These are phyloP conservation scores for Nomada lathburiana DNA, from an alignment of 2,888 invertebrate genomes.

Conservation along the genomic window DNA sequence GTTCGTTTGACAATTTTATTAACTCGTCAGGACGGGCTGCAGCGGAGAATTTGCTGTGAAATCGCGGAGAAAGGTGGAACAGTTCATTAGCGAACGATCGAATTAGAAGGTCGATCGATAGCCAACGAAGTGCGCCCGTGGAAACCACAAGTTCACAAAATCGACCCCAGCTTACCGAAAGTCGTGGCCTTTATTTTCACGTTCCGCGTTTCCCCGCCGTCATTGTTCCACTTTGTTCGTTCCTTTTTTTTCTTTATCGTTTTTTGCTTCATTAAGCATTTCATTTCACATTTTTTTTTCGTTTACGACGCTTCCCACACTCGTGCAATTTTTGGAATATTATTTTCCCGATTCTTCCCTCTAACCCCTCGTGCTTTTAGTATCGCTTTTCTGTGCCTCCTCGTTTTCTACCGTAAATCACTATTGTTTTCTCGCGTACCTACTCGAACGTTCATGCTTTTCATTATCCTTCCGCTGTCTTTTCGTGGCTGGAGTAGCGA, in stretches of 20 bases:
- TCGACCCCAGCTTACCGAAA: conserved; percentile 47
- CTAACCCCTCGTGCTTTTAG: background rate
- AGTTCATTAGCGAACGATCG: conserved; percentile 67
- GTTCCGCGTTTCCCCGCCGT: conserved; percentile 29
- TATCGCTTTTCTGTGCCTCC: too few relatives aligned
- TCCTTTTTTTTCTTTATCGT: conserved; percentile 24
- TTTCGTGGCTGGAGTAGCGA: too few relatives aligned
- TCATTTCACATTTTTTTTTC: background rate
- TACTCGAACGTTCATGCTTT: too few relatives aligned
- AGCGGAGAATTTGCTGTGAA: conserved; percentile 51
- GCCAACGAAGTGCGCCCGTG: conserved; percentile 47
- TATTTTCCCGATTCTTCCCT: background rate
- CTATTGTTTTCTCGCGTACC: too few relatives aligned
- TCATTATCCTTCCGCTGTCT: too few relatives aligned
- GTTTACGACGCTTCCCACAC: background rate
- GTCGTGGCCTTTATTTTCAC: conserved; percentile 23
- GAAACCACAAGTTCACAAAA: conserved; percentile 61
- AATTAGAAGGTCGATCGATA: conserved; percentile 66
- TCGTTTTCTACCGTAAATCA: too few relatives aligned
- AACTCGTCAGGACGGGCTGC: conserved; percentile 28
- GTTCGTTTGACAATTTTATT: conserved; percentile 59
- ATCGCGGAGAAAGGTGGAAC: conserved; percentile 51
- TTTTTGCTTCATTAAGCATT: background rate
- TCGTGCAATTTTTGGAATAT: background rate
- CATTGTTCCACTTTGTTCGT: conserved; percentile 30